phyloP scores from a whole-genome alignment of 2,888 invertebrate species.

The Argyra leucocephala region DNA sequence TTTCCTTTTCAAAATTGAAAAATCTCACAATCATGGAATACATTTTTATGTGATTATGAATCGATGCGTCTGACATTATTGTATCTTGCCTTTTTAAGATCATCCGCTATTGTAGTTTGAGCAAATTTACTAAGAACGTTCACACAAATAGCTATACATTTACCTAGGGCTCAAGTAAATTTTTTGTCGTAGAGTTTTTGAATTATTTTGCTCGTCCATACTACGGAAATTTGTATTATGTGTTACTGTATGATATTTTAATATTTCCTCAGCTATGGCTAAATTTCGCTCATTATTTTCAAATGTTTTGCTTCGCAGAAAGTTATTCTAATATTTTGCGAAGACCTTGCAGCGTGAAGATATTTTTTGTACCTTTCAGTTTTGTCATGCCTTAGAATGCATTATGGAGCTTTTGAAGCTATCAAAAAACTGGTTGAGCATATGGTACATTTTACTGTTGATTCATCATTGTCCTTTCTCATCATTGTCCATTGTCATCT shows the following conservation, averaged over 20 bases:
- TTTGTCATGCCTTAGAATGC: not conserved
- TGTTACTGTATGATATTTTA: conserved; percentile 18
- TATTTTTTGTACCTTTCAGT: not conserved
- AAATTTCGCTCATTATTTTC: conserved; percentile 7
- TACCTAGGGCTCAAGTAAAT: conserved; percentile 15
- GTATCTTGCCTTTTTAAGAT: conserved; percentile 9
- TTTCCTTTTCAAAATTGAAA: too few species aligned
- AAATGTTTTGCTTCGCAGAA: not conserved
- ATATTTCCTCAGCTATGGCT: conserved; percentile 15
- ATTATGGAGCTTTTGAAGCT: conserved; percentile 7
- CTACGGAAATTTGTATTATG: conserved; percentile 21
- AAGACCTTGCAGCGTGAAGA: not conserved
- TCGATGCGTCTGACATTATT: conserved; percentile 20
- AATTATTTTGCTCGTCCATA: conserved; percentile 18
- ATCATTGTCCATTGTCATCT: too few species aligned
- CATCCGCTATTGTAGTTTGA: not conserved
- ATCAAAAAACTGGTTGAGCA: not conserved
- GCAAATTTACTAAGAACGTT: conserved; percentile 7
- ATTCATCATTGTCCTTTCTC: not conserved
- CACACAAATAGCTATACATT: not conserved
- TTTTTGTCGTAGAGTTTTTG: conserved; percentile 15
- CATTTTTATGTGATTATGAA: conserved; percentile 24
- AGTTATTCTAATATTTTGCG: not conserved
- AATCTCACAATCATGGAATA: conserved; percentile 20
- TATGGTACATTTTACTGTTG: not conserved